Conservation (phyloP, 2,888 invertebrate genomes). For the Chorisops tibialis region DNA sequence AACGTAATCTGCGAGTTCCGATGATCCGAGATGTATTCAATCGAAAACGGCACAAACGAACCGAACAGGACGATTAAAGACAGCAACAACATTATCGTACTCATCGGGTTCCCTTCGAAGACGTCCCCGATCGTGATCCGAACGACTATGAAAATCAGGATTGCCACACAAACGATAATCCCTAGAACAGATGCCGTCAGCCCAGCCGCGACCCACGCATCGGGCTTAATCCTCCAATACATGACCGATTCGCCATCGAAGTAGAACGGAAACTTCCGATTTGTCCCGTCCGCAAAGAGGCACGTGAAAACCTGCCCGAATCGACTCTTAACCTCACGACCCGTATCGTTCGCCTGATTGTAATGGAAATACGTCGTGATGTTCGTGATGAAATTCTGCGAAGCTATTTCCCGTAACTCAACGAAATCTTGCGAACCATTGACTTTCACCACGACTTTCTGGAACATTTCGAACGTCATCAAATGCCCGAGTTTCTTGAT, state of each 20-base stretch:
- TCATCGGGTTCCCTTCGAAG: conserved; percentile 65
- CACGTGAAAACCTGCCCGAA: conserved; percentile 51
- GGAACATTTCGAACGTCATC: conserved; percentile 51
- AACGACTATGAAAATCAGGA: conserved; percentile 63
- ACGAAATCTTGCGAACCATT: conserved; percentile 38
- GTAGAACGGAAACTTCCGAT: conserved; percentile 47
- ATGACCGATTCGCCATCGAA: conserved; percentile 51
- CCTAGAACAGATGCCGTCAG: conserved; percentile 66
- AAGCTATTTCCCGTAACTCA: conserved; percentile 47
- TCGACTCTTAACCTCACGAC: conserved; percentile 47
- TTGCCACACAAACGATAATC: conserved; percentile 61
- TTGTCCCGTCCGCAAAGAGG: conserved; percentile 46
- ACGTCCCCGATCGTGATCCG: conserved; percentile 62
- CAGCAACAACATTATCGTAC: conserved; percentile 54
- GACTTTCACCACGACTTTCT: conserved; percentile 39
- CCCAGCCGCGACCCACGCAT: conserved; percentile 61
- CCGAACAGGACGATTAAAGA: conserved; percentile 54
- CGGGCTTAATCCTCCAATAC: conserved; percentile 51
- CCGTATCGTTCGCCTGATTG: conserved; percentile 46
- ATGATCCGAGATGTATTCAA: conserved; percentile 52
- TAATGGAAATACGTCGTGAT: conserved; percentile 50
- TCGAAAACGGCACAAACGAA: conserved; percentile 55
- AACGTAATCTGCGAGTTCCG: conserved; percentile 48
- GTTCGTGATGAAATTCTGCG: conserved; percentile 49
- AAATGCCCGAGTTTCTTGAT: conserved; percentile 43